phyloP scores from a whole-genome alignment of 2,888 invertebrate genomes.

The Sympetrum striolatum region DNA sequence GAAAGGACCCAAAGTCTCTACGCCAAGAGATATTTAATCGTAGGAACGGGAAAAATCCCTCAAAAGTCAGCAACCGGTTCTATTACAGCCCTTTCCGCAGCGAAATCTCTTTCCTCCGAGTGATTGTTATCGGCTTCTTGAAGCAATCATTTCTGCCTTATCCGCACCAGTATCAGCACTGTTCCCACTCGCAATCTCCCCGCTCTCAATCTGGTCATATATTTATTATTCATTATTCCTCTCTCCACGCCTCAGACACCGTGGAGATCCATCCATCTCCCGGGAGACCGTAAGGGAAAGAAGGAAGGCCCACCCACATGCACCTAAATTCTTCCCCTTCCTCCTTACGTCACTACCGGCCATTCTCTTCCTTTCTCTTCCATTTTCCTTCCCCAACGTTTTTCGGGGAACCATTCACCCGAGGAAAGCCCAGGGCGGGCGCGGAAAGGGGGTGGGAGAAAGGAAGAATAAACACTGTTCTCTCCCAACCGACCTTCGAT shows the following conservation, averaged over 20 bases:
- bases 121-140: neutral
- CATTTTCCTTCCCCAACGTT: neutral
- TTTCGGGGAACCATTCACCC: neutral
- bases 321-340: neutral
- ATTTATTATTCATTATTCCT: conserved; percentile 38
- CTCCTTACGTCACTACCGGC: neutral
- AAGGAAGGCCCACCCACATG: neutral
- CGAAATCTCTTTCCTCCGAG: no score
- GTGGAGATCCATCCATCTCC: neutral
- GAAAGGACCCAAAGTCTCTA: no score
- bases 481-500: neutral
- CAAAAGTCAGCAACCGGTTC: neutral
- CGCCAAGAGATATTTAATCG: neutral
- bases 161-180: no score
- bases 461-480: neutral
- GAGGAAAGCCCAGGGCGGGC: neutral
- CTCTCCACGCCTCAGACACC: neutral
- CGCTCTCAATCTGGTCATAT: conserved; percentile 8
- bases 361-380: neutral
- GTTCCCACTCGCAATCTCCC: no score
- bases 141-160: neutral
- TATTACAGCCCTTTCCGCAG: neutral
- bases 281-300: neutral
- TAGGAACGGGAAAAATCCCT: neutral
- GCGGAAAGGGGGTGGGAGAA: neutral